phyloP scores from a whole-genome alignment of 2,888 invertebrate genomes.

The Yponomeuta malinellus region DNA sequence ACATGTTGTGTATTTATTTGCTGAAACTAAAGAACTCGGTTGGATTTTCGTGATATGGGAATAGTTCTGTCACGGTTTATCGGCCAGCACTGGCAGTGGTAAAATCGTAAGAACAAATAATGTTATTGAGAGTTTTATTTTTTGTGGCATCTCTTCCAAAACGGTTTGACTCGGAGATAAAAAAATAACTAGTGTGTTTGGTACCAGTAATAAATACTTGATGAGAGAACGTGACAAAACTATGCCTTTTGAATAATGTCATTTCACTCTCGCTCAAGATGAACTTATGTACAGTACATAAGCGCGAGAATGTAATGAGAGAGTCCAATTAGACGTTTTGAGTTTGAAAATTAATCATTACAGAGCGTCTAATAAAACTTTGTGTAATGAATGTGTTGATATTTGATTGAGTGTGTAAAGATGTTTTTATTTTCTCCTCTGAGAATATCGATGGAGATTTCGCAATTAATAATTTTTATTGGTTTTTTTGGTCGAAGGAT shows the following conservation, averaged over 20 bases:
- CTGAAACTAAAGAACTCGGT: no score
- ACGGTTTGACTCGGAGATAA: no score
- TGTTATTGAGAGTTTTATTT: no score
- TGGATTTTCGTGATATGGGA: no score
- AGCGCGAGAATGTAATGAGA: not conserved
- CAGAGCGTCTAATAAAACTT: not conserved
- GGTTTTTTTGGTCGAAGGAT: not conserved
- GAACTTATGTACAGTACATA: not conserved
- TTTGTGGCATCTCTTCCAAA: no score
- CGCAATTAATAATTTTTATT: not conserved
- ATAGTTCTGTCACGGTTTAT: no score
- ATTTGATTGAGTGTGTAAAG: conserved; percentile 5
- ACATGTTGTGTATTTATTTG: no score
- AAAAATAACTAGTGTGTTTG: no score
- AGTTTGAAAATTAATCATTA: not conserved
- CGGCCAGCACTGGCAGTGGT: no score
- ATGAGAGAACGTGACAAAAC: conserved; percentile 16
- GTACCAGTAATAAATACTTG: not conserved
- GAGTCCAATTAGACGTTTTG: not conserved
- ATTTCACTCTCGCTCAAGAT: conserved; percentile 4
- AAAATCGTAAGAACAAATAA: no score
- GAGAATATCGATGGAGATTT: not conserved
- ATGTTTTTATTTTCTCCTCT: not conserved
- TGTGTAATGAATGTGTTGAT: not conserved
- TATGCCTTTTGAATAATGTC: not conserved